Conservation (phyloP, 2,113 vertebrate genomes). For the Macaca fascicularis region T2T-MFA8v1.1 NC_088378.1:18633001-18633500, state of each 20-base stretch:
- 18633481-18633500: not conserved
- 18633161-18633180: not conserved
- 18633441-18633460: not conserved
- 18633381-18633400: not conserved
- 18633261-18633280: not conserved
- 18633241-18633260: not conserved
- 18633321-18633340: not conserved
- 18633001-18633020: not conserved
- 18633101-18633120: not conserved
- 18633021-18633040: not conserved
- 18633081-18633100: not conserved
- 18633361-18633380: not conserved
- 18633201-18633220: not conserved
- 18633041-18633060: not conserved
- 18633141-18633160: not conserved
- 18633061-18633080: not conserved
- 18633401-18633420: not conserved
- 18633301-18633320: not conserved
- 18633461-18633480: not conserved
- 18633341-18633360: not conserved
- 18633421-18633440: not conserved
- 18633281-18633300: not conserved
- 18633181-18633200: not conserved
- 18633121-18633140: not conserved
- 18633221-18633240: not conserved